phyloP scores from a whole-genome alignment of 2,113 vertebrate species.

The Chaenocephalus aceratus region DNA sequence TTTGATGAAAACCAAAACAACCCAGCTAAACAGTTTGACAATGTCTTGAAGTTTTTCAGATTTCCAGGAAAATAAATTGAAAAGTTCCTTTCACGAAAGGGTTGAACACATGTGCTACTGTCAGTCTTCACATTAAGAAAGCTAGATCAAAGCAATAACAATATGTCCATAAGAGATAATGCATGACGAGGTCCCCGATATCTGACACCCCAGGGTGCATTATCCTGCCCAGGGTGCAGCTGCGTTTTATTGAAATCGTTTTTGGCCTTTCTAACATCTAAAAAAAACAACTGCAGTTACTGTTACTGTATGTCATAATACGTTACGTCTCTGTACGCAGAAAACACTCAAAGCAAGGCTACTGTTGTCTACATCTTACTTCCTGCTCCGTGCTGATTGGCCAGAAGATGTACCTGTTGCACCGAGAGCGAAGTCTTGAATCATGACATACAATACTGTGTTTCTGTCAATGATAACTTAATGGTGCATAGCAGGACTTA shows the following conservation, averaged over 20 bases:
- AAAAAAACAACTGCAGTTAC: slow-evolving; percentile 1
- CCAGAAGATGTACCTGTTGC: not conserved
- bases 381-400: not conserved
- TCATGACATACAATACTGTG: not conserved
- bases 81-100: not conserved
- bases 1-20: too few relatives aligned
- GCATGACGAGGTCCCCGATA: not conserved
- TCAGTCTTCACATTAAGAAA: not conserved
- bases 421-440: not conserved
- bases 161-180: not conserved
- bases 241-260: slow-evolving; percentile 1
- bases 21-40: too few relatives aligned
- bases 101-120: not conserved
- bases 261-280: slow-evolving; percentile 8
- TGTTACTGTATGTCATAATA: not conserved
- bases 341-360: too few relatives aligned
- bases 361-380: too few relatives aligned
- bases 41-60: too few relatives aligned
- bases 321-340: not conserved
- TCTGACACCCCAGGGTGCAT: slow-evolving; percentile 19
- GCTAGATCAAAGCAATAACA: slow-evolving; percentile 1
- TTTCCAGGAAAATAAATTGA: too few relatives aligned
- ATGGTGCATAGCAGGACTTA: not conserved
- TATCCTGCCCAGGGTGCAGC: not conserved
- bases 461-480: not conserved